Evolutionary conservation across 2,113 vertebrate genomes (phyloP).

Genomic region (Tapirus terrestris): DNA sequence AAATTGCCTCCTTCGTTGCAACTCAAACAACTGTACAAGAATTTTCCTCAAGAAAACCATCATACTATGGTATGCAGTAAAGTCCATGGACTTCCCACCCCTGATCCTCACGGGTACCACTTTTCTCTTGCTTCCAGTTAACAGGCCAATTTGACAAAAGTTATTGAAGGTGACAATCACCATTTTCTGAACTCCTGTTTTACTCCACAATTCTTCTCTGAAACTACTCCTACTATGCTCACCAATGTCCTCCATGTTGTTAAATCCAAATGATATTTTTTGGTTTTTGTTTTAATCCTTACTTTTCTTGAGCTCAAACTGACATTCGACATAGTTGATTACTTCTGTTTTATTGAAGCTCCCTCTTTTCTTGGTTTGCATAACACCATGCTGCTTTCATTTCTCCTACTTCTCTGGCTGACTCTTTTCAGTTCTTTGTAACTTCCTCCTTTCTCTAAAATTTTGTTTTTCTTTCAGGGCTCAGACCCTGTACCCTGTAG

Average conservation of each 20-base stretch:
- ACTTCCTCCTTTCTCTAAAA: background rate
- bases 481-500: background rate
- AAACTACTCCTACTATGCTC: background rate
- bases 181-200: background rate
- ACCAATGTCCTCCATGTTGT: background rate
- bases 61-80: background rate
- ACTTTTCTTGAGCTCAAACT: background rate
- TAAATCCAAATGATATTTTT: background rate
- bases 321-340: background rate
- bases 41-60: background rate
- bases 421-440: background rate
- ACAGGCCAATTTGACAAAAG: background rate
- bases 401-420: background rate
- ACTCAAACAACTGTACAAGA: background rate
- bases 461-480: background rate
- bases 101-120: background rate
- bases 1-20: background rate
- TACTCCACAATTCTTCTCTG: background rate
- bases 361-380: background rate
- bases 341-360: background rate
- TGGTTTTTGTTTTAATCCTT: background rate
- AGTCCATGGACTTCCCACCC: background rate
- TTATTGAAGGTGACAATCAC: background rate
- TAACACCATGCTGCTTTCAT: background rate
- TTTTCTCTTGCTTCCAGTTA: background rate